phyloP scores from a whole-genome alignment of 1,140 invertebrate species.

The Oncopodura yosiiana region DNA sequence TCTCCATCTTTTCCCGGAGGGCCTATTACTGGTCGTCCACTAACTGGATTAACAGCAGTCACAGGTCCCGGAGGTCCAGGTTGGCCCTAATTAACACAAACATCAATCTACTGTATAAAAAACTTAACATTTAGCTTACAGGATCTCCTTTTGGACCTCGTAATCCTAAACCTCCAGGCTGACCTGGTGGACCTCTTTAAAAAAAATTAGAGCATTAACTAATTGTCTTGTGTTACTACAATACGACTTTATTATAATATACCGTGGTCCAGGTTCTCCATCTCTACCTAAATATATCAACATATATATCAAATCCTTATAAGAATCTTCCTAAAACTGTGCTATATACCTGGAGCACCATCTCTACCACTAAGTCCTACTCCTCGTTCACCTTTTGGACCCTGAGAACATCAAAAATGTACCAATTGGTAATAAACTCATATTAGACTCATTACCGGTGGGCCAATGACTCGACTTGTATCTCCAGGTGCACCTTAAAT shows the following conservation, averaged over 20 bases:
- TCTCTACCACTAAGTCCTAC: no score
- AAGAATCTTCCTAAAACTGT: no score
- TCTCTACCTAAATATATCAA: not conserved
- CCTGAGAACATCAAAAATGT: constrained; percentile 37
- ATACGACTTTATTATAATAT: no score
- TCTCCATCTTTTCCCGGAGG: constrained; percentile 34
- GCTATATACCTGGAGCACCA: no score
- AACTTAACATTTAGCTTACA: constrained; percentile 7
- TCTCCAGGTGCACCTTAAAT: not conserved
- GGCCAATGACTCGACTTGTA: no score
- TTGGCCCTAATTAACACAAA: constrained; percentile 18
- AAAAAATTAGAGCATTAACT: no score
- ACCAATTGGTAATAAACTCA: no score
- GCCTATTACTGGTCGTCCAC: constrained; percentile 33
- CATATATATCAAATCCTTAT: not conserved
- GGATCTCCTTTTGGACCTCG: constrained; percentile 16
- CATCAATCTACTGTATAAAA: not conserved
- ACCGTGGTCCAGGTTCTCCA: no score
- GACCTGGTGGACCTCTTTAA: constrained; percentile 38
- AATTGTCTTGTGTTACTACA: no score
- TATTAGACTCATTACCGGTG: no score
- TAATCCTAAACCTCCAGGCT: constrained; percentile 32
- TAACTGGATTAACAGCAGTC: constrained; percentile 10
- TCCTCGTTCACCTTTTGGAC: constrained; percentile 39
- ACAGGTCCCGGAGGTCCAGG: constrained; percentile 25